These are phyloP conservation scores for Drosophila rufa DNA, from an alignment of 1,140 invertebrate species.

Conservation along the genomic window DNA sequence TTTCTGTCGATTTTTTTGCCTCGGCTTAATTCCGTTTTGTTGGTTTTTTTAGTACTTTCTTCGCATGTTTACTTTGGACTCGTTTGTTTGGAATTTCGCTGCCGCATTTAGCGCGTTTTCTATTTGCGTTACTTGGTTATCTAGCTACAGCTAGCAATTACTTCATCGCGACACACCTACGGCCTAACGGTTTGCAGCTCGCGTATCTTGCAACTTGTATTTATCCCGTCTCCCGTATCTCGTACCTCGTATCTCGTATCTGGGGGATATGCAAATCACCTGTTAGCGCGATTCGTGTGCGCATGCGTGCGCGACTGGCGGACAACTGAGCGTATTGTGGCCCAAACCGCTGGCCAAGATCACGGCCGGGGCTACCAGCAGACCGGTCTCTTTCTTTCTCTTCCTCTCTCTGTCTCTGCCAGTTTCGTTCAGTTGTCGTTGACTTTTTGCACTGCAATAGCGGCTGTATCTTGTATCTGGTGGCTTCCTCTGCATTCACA, in stretches of 20 bases:
- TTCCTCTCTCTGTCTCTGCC: slow-evolving; percentile 10
- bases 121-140: slow-evolving; percentile 51
- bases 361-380: slow-evolving; percentile 50
- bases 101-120: slow-evolving; percentile 78
- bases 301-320: slow-evolving; percentile 73
- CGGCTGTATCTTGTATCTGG: slow-evolving; percentile 28
- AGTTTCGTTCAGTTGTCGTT: slow-evolving; percentile 65
- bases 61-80: slow-evolving; percentile 45
- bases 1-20: slow-evolving; percentile 14
- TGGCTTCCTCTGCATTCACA: slow-evolving; percentile 46
- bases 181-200: slow-evolving; percentile 60
- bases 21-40: slow-evolving; percentile 32
- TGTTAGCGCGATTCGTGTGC: slow-evolving; percentile 49
- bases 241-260: slow-evolving; percentile 39
- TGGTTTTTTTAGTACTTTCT: slow-evolving; percentile 63
- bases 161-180: slow-evolving; percentile 72
- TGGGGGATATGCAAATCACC: slow-evolving; percentile 33
- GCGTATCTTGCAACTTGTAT: slow-evolving; percentile 26
- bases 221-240: slow-evolving; percentile 38
- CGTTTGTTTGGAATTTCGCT: slow-evolving; percentile 74
- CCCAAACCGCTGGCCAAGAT: slow-evolving; percentile 60
- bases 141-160: slow-evolving; percentile 60
- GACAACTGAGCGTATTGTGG: slow-evolving; percentile 62
- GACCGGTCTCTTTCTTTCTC: slow-evolving; percentile 34
- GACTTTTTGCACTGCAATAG: slow-evolving; percentile 60